Conservation (phyloP, 2,888 invertebrate species). For the Hoplodrina blanda region DNA sequence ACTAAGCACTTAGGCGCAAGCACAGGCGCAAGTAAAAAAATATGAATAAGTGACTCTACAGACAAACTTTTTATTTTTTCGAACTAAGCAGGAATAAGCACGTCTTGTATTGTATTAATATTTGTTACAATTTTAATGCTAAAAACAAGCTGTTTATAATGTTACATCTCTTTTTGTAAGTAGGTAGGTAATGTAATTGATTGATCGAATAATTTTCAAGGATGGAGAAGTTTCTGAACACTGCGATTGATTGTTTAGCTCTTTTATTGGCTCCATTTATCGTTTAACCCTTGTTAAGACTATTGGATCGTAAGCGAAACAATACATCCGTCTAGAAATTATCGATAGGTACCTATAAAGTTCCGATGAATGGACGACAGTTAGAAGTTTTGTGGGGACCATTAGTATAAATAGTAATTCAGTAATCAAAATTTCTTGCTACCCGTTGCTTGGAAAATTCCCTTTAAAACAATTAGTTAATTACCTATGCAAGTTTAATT, state of each 20-base stretch:
- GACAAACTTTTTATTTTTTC: background rate
- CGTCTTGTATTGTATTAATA: no score
- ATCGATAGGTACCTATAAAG: constrained; percentile 6
- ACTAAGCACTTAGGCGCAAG: background rate
- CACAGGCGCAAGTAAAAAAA: background rate
- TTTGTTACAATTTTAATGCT: no score
- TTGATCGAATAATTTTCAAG: constrained; percentile 62
- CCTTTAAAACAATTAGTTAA: background rate
- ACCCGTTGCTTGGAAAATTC: constrained; percentile 11
- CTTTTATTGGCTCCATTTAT: constrained; percentile 51
- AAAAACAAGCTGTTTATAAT: background rate
- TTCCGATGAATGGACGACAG: constrained; percentile 6
- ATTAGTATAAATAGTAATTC: constrained; percentile 1
- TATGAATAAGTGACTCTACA: background rate
- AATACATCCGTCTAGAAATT: constrained; percentile 47
- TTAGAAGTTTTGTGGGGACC: constrained; percentile 14
- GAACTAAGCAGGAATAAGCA: background rate
- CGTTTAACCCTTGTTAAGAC: constrained; percentile 67
- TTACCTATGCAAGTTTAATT: background rate
- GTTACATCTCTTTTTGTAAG: constrained; percentile 17
- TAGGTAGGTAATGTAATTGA: constrained; percentile 31
- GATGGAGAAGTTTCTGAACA: constrained; percentile 49
- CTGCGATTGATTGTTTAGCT: constrained; percentile 50
- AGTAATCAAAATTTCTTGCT: constrained; percentile 9
- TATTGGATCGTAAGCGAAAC: constrained; percentile 29